These are phyloP conservation scores for Brevimyrus niger DNA, from an alignment of 2,113 vertebrate genomes.

Conservation along the genomic window DNA sequence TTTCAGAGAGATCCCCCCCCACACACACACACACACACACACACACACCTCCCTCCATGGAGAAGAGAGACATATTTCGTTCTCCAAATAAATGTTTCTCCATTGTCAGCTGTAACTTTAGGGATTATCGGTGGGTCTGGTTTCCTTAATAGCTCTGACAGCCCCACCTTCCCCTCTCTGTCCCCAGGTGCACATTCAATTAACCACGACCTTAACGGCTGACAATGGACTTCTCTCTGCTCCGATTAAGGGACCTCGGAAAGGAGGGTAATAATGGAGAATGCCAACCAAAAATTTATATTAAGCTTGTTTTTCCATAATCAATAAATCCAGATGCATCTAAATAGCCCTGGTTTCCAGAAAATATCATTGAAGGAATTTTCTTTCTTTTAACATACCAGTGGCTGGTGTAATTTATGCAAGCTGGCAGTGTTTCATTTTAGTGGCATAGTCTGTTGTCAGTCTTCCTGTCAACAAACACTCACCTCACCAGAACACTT, in stretches of 20 bases:
- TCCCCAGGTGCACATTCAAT: not conserved
- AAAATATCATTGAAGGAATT: not conserved
- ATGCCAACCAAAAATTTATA: not conserved
- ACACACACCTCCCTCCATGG: not conserved
- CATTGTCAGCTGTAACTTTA: not conserved
- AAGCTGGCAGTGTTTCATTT: not conserved
- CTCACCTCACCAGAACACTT: not conserved
- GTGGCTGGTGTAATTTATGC: not conserved
- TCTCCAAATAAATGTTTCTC: not conserved
- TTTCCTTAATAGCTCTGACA: not conserved
- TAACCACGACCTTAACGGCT: not conserved
- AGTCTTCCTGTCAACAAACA: not conserved
- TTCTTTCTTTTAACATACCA: not conserved
- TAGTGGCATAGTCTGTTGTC: not conserved
- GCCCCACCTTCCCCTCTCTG: not conserved
- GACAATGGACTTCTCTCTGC: not conserved
- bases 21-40: too few species aligned
- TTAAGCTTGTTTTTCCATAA: not conserved
- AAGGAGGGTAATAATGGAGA: not conserved
- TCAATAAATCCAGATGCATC: not conserved
- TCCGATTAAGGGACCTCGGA: too few species aligned
- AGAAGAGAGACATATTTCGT: not conserved
- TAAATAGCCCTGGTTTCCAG: not conserved
- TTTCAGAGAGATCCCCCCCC: not conserved
- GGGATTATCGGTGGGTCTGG: not conserved